Base-by-base conservation (phyloP, 2,113 vertebrate genomes). In the Nibea albiflora region DNA sequence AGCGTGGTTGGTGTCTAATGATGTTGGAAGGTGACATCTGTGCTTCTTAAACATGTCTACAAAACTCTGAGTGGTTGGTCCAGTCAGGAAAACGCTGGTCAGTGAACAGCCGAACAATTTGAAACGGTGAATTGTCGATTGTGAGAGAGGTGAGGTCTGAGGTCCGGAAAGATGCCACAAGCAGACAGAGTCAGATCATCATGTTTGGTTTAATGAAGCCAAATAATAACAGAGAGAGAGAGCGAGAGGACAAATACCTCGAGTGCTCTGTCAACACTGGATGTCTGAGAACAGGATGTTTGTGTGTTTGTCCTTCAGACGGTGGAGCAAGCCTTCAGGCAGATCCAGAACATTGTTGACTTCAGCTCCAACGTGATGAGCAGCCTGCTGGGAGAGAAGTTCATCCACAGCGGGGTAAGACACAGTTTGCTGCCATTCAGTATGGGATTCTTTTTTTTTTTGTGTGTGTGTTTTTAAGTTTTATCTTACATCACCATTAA, bases 361-460 rank as follows among this genome's bases (percentile, higher is more conserved):
- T 99, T 98, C 11, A 96, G 96, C 89, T 98, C 96, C 92, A 96
- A 97, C n/a, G 96, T 99, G 57, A 99, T 99, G 98, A 98, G 97
- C 92, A 96, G 96, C 80, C 96, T 99, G 89, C 94, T 99, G 54
- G 98, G 98, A 81, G 97, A 98, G 83, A 97, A 95, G 87, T 98
- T 96, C 15, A 95, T 98, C 89, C 98, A 99, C 68, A 97, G 97
- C 10, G 98, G 98, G 93, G 98, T 99, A 93, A 95, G 91, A 83
- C 10, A 1, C 7, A 24, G 53, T 56, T 14, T 11, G 53, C 20
- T 54, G 52, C 1, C 17, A 24, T 28, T 58, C 24, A 15, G 1
- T 24, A 14, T 56, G 20, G 4, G 3, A 10, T n/a, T 72, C 11
- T 2, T 31, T 31, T 31, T 31, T 16, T 17, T 2, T 31, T 31